phyloP scores from a whole-genome alignment of 2,888 invertebrate genomes.

The Leucophenga montana region DNA sequence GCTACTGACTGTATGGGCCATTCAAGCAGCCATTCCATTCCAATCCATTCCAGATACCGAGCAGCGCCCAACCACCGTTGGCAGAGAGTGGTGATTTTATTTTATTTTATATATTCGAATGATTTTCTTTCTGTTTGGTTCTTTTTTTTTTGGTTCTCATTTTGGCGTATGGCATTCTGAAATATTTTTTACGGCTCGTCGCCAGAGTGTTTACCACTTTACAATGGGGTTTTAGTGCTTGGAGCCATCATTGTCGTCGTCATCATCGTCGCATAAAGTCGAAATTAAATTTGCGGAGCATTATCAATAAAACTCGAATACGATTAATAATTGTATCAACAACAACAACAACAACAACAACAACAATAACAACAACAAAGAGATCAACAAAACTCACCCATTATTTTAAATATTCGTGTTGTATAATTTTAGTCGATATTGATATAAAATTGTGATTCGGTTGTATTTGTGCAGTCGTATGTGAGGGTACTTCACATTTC shows the following conservation, averaged over 20 bases:
- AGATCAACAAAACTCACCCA: no score
- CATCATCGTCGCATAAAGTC: constrained; percentile 70
- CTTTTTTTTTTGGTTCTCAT: constrained; percentile 53
- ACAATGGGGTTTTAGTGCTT: constrained; percentile 69
- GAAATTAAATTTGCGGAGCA: constrained; percentile 66
- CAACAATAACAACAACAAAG: constrained; percentile 5
- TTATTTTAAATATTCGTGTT: no score
- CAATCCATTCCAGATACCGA: constrained; percentile 15
- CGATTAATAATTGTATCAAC: constrained; percentile 43
- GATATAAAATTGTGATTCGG: no score
- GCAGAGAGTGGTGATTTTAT: constrained; percentile 59
- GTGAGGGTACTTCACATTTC: no score
- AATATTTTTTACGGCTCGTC: constrained; percentile 62
- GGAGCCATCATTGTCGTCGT: constrained; percentile 69
- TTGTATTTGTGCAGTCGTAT: no score
- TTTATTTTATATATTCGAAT: constrained; percentile 29
- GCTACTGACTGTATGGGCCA: not conserved
- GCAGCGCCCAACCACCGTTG: constrained; percentile 24
- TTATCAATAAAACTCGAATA: constrained; percentile 58
- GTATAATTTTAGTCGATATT: no score
- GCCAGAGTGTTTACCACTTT: constrained; percentile 67
- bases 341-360: not conserved
- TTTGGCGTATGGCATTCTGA: constrained; percentile 53
- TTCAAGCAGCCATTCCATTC: not conserved
- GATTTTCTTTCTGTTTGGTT: constrained; percentile 41